These are phyloP conservation scores for Thamnophis sirtalis DNA, from an alignment of 2,113 vertebrate genomes.

Conservation along the genomic window DNA sequence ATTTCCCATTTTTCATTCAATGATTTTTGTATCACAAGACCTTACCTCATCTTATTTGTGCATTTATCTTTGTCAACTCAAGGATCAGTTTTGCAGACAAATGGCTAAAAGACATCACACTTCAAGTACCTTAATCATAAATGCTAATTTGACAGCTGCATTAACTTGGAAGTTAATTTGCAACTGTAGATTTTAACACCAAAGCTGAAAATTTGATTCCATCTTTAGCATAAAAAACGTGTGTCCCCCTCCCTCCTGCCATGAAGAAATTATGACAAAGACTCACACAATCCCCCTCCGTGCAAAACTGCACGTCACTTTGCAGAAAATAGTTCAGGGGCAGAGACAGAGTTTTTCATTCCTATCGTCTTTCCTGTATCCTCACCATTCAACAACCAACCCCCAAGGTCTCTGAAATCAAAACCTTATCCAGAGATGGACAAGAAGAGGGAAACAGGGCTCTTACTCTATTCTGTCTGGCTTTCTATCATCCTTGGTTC, in stretches of 20 bases:
- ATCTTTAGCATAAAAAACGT: neutral
- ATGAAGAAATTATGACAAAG: conserved; percentile 16
- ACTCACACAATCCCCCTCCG: neutral
- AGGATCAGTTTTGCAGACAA: conserved; percentile 29
- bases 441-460: too few relatives aligned
- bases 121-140: conserved; percentile 15
- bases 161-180: conserved; percentile 25
- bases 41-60: conserved; percentile 1
- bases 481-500: neutral
- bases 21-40: neutral
- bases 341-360: neutral
- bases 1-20: conserved; percentile 4
- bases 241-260: neutral
- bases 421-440: neutral
- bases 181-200: conserved; percentile 22
- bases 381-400: neutral
- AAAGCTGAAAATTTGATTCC: conserved; percentile 24
- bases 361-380: neutral
- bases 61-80: conserved; percentile 2
- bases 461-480: neutral
- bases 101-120: neutral
- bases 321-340: neutral
- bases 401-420: neutral
- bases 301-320: neutral
- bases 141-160: conserved; percentile 18